A percentile compares a stretch with the other conserved stretches of the same genome.
Evolutionary conservation across 2,888 invertebrate species (phyloP).

Genomic region (Elmis aenea): DNA sequence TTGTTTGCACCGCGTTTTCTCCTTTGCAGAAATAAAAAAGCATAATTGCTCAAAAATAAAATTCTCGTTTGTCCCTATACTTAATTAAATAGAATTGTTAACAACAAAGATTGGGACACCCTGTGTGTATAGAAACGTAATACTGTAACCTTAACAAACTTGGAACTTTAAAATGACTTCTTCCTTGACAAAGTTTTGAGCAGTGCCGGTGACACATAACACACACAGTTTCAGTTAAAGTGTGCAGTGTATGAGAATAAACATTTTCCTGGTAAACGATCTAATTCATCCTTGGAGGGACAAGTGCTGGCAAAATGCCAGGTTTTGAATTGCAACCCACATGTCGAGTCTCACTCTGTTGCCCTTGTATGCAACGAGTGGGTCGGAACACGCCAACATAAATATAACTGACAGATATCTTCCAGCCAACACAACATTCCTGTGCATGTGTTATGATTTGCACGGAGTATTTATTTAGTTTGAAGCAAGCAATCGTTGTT

Average conservation of each 20-base stretch:
- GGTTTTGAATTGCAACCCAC: conserved; percentile 25
- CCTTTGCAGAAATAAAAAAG: too few relatives aligned
- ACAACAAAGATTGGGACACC: too few relatives aligned
- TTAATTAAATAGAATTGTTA: too few relatives aligned
- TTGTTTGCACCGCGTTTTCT: too few relatives aligned
- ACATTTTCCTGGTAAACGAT: conserved; percentile 16
- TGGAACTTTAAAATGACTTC: too few relatives aligned
- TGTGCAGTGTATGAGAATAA: conserved; percentile 8
- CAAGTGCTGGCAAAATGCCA: conserved; percentile 19
- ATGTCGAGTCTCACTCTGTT: conserved; percentile 27
- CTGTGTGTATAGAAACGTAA: too few relatives aligned
- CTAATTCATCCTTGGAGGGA: conserved; percentile 15
- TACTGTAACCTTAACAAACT: too few relatives aligned
- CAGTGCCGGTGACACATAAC: too few relatives aligned
- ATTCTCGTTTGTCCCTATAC: too few relatives aligned
- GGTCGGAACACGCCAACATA: conserved; percentile 32
- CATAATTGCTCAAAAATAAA: too few relatives aligned
- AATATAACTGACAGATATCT: conserved; percentile 32
- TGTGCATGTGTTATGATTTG: conserved; percentile 18
- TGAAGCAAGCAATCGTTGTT: conserved; percentile 8
- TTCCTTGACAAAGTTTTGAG: too few relatives aligned
- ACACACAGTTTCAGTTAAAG: too few relatives aligned
- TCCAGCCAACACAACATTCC: conserved; percentile 30
- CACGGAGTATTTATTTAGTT: conserved; percentile 11
- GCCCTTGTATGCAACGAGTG: conserved; percentile 33